phyloP scores from a whole-genome alignment of 2,113 vertebrate species.

The rat (Rattus norvegicus) region GRCr8 NC_086023.1:147379501-147380000 shows the following conservation, averaged over 20 bases:
- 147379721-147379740: slow-evolving; percentile 26
- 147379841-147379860: slow-evolving; percentile 47
- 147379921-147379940: slow-evolving; percentile 53
- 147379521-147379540: slow-evolving; percentile 56
- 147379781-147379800: slow-evolving; percentile 25
- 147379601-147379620: slow-evolving; percentile 37
- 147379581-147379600: slow-evolving; percentile 37
- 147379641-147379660: neutral
- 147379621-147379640: slow-evolving; percentile 49
- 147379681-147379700: neutral
- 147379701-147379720: neutral
- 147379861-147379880: slow-evolving; percentile 74
- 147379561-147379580: neutral
- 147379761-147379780: slow-evolving; percentile 45
- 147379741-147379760: slow-evolving; percentile 38
- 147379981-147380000: neutral
- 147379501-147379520: slow-evolving; percentile 31
- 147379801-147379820: slow-evolving; percentile 61
- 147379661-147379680: slow-evolving; percentile 30
- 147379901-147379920: slow-evolving; percentile 39
- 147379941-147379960: neutral
- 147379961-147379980: neutral
- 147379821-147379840: slow-evolving; percentile 70
- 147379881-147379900: slow-evolving; percentile 54
- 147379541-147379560: slow-evolving; percentile 42